Evolutionary conservation across 2,797 vertebrate species (phyloP).

Genomic region (Natrix natrix): DNA sequence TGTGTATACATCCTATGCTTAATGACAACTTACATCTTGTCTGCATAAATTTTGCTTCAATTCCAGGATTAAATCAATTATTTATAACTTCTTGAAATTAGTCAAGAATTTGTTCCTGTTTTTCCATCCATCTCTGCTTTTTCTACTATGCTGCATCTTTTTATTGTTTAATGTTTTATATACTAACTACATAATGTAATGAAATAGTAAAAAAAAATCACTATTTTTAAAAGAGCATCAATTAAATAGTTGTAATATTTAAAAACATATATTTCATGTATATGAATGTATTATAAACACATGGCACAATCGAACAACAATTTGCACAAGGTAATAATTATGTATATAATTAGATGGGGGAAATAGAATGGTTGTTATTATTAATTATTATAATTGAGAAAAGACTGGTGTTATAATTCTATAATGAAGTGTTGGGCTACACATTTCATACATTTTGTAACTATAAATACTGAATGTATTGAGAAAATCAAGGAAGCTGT

Average conservation of each 20-base stretch:
- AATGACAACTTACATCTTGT: constrained; percentile 30
- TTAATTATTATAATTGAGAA: neutral
- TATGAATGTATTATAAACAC: neutral
- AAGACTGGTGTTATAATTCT: neutral
- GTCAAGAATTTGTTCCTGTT: constrained; percentile 45
- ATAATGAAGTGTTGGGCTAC: neutral
- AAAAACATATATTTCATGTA: neutral
- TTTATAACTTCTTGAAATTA: constrained; percentile 37
- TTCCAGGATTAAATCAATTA: constrained; percentile 20
- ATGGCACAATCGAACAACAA: neutral
- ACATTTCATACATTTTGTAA: neutral
- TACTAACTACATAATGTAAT: constrained; percentile 26
- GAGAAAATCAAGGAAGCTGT: neutral
- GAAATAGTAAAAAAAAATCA: constrained; percentile 23
- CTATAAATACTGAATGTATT: neutral
- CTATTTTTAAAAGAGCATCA: constrained; percentile 48
- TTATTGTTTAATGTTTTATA: neutral
- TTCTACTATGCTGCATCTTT: constrained; percentile 2
- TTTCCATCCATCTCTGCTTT: constrained; percentile 39
- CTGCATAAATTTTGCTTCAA: constrained; percentile 34
- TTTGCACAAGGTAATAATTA: neutral
- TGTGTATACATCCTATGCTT: neutral
- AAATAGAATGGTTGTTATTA: neutral
- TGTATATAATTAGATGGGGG: neutral
- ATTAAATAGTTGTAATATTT: constrained; percentile 40